Evolutionary conservation across 2,888 invertebrate species (phyloP).

Genomic region (Cheilosia variabilis): DNA sequence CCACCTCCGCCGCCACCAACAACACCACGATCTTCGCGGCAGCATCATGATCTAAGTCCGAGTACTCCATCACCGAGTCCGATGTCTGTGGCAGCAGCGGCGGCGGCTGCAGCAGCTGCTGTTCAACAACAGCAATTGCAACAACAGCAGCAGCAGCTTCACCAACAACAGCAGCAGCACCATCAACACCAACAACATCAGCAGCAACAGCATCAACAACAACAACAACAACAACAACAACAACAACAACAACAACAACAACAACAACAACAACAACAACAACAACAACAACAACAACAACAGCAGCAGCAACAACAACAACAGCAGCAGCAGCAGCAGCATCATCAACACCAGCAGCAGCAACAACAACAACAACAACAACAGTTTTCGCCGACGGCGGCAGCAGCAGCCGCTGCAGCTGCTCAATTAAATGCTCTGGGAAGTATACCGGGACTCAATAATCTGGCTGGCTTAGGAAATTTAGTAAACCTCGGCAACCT

Average conservation of each 20-base stretch:
- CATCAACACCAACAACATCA: slow-evolving; percentile 79
- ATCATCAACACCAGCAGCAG: slow-evolving; percentile 81
- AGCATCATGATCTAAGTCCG: slow-evolving; percentile 79
- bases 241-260: slow-evolving; percentile 80
- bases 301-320: slow-evolving; percentile 78
- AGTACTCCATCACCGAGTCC: slow-evolving; percentile 82
- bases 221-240: slow-evolving; percentile 78
- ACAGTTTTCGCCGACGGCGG: slow-evolving; percentile 82
- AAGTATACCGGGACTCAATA: slow-evolving; percentile 81
- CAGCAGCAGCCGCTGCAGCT: slow-evolving; percentile 85
- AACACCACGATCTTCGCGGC: slow-evolving; percentile 80
- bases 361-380: slow-evolving; percentile 79
- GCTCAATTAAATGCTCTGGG: slow-evolving; percentile 82
- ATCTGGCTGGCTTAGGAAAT: slow-evolving; percentile 80
- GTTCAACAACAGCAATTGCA: slow-evolving; percentile 76
- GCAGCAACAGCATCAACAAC: slow-evolving; percentile 77
- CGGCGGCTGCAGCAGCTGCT: slow-evolving; percentile 68
- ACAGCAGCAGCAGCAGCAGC: slow-evolving; percentile 82
- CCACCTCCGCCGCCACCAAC: slow-evolving; percentile 80
- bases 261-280: slow-evolving; percentile 77
- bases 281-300: slow-evolving; percentile 80
- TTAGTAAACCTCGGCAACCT: slow-evolving; percentile 78
- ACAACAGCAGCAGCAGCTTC: slow-evolving; percentile 78
- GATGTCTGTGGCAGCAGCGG: slow-evolving; percentile 79
- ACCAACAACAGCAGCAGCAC: slow-evolving; percentile 77